These are phyloP conservation scores for Chrosomus eos DNA, from an alignment of 2,797 vertebrate genomes.

Conservation along the genomic window DNA sequence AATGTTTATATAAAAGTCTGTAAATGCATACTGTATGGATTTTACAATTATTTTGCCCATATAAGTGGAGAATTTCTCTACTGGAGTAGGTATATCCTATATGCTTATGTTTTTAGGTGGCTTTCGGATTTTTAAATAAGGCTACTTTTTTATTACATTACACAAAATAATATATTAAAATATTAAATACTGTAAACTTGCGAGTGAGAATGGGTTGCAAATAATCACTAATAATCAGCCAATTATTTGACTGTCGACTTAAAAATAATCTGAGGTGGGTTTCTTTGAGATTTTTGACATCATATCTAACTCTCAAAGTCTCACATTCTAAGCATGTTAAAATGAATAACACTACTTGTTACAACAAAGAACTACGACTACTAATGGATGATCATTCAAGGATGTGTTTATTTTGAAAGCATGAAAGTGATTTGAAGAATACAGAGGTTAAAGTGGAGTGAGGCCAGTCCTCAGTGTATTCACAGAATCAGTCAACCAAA, in stretches of 20 bases:
- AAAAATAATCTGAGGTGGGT: background rate
- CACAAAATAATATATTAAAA: no score
- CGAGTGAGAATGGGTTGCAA: background rate
- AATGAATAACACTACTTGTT: background rate
- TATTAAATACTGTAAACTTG: no score
- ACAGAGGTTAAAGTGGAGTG: constrained; percentile 75
- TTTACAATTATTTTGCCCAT: background rate
- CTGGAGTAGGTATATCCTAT: background rate
- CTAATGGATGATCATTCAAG: background rate
- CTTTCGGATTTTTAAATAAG: background rate
- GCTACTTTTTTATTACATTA: no score
- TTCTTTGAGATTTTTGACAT: background rate
- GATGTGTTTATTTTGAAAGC: constrained; percentile 75
- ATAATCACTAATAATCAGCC: background rate
- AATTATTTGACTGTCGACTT: background rate
- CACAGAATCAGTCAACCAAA: constrained; percentile 69
- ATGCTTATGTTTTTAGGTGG: background rate
- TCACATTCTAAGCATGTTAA: background rate
- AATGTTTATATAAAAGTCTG: background rate
- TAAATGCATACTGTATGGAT: background rate
- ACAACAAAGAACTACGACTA: background rate
- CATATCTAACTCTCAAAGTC: background rate
- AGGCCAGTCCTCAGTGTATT: constrained; percentile 68
- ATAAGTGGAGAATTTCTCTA: background rate
- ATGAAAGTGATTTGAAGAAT: constrained; percentile 73